Evolutionary conservation across 1,140 invertebrate species (phyloP).

Genomic region (Cyrtorhinus lividipennis): DNA sequence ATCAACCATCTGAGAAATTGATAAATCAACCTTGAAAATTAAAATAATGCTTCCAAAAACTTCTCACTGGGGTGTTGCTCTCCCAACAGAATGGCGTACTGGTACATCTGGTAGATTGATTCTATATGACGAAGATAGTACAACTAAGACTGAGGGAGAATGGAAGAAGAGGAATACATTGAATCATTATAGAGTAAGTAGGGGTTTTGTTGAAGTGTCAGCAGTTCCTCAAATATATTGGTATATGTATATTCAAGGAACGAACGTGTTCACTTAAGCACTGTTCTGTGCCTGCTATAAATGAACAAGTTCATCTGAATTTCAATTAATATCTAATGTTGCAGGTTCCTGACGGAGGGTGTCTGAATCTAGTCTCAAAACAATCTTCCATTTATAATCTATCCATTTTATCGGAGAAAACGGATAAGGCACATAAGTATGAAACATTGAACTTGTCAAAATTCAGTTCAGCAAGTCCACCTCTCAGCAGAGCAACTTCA

Average conservation of each 20-base stretch:
- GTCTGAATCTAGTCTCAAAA: conserved; percentile 86
- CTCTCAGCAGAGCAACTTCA: conserved; percentile 69
- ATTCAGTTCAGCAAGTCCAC: conserved; percentile 80
- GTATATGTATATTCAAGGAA: no score
- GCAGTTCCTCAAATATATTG: no score
- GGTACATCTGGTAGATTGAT: conserved; percentile 78
- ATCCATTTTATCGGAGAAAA: conserved; percentile 84
- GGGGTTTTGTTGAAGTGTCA: no score
- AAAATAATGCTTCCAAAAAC: no score
- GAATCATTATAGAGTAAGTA: conserved; percentile 89
- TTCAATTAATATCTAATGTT: no score
- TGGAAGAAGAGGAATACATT: conserved; percentile 96
- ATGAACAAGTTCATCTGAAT: no score
- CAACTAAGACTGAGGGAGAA: conserved; percentile 87
- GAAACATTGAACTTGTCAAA: conserved; percentile 83
- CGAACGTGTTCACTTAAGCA: no score
- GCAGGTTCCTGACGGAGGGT: conserved; percentile 74
- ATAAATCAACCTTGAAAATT: no score
- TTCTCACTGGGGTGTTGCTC: no score
- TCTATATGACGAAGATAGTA: conserved; percentile 92
- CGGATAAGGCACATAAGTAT: conserved; percentile 80
- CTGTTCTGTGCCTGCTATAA: no score
- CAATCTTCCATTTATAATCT: conserved; percentile 94
- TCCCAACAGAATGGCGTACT: conserved; percentile 83
- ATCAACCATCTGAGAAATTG: no score